Conservation (phyloP, 2,113 vertebrate genomes). For the Gasterosteus aculeatus region DNA sequence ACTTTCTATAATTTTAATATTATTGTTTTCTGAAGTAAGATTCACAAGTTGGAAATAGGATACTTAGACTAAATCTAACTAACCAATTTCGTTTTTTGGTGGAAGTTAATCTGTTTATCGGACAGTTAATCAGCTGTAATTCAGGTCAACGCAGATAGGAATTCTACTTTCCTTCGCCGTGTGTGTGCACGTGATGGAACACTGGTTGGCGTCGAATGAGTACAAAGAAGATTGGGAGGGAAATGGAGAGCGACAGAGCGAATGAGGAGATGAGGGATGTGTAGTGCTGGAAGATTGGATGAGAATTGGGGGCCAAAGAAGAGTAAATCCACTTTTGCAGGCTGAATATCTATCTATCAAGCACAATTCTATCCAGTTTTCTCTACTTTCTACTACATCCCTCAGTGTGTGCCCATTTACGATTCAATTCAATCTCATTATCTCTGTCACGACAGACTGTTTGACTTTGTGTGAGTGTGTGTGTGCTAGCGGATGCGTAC, state of each 20-base stretch:
- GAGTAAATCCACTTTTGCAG: slow-evolving; percentile 13
- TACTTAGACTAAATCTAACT: neutral
- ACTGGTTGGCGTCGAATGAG: neutral
- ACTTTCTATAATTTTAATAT: neutral
- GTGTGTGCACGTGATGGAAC: slow-evolving; percentile 1
- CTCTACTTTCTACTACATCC: slow-evolving; percentile 6
- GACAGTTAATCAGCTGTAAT: neutral
- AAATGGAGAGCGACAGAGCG: slow-evolving; percentile 16
- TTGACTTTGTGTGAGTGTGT: neutral
- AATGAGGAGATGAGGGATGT: slow-evolving; percentile 28
- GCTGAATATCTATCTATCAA: slow-evolving; percentile 33
- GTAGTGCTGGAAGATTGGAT: slow-evolving; percentile 9
- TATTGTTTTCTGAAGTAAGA: neutral
- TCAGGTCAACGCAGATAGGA: neutral
- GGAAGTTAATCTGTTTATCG: neutral
- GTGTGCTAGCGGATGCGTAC: neutral
- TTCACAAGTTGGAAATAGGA: neutral
- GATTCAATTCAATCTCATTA: slow-evolving; percentile 31
- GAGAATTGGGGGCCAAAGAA: slow-evolving; percentile 24
- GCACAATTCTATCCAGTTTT: neutral
- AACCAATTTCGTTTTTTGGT: neutral
- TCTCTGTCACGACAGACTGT: slow-evolving; percentile 2
- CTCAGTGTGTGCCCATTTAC: slow-evolving; percentile 12
- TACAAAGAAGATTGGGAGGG: neutral
- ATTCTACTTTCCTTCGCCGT: neutral